Evolutionary conservation across 2,888 invertebrate genomes (phyloP).

Genomic region (Mantis religiosa): DNA sequence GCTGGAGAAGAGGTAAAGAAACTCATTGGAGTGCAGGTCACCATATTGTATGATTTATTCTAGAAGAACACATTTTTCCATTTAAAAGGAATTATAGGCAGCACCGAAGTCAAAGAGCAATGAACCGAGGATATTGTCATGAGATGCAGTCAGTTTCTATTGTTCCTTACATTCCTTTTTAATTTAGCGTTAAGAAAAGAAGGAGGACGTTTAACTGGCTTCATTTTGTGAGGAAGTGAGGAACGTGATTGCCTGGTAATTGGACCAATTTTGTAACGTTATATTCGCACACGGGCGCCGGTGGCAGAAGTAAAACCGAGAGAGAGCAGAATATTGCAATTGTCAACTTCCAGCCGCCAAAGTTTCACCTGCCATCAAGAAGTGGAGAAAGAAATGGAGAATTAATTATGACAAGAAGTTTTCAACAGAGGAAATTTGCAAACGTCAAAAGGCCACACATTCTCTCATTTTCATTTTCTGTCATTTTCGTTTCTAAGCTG

Average conservation of each 20-base stretch:
- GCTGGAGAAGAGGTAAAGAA: too few relatives aligned
- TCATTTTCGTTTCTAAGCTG: too few relatives aligned
- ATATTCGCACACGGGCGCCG: background rate
- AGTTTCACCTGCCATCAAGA: background rate
- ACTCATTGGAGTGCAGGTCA: too few relatives aligned
- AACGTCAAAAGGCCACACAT: background rate
- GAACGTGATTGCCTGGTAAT: background rate
- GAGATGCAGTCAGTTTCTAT: background rate
- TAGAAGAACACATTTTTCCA: too few relatives aligned
- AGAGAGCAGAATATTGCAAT: background rate
- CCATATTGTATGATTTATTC: too few relatives aligned
- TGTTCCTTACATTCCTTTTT: background rate
- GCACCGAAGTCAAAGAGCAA: too few relatives aligned
- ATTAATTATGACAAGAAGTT: background rate
- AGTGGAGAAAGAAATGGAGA: background rate
- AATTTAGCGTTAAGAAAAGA: background rate
- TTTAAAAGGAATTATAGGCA: too few relatives aligned
- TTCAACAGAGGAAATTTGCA: background rate
- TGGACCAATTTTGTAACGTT: background rate
- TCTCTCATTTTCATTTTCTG: background rate
- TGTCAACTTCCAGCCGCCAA: background rate
- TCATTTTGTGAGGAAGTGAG: background rate
- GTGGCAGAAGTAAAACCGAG: background rate
- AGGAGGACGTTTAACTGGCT: background rate
- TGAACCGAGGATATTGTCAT: too few relatives aligned